Conservation (phyloP, 2,888 invertebrate species). For the Vesta saturnalis region DNA sequence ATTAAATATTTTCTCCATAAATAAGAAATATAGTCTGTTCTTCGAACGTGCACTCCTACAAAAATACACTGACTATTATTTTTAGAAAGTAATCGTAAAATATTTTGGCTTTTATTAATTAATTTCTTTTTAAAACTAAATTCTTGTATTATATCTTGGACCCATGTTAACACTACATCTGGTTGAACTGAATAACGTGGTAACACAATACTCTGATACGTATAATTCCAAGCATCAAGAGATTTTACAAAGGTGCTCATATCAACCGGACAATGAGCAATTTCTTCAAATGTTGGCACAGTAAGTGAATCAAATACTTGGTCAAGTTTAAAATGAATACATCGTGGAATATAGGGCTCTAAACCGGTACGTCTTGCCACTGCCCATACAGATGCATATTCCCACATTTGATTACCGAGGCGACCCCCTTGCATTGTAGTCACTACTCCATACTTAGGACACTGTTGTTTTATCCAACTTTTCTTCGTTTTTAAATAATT, state of each 20-base stretch:
- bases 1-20: conserved; percentile 64
- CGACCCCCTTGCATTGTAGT: conserved; percentile 62
- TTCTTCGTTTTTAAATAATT: conserved; percentile 58
- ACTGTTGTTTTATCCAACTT: conserved; percentile 55
- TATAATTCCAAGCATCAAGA: conserved; percentile 66
- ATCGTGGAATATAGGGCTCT: conserved; percentile 63
- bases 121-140: conserved; percentile 65
- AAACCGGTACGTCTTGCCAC: conserved; percentile 62
- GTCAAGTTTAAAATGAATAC: conserved; percentile 65
- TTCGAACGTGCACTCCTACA: conserved; percentile 67
- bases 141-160: conserved; percentile 67
- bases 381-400: conserved; percentile 65
- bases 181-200: conserved; percentile 66
- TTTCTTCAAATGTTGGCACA: conserved; percentile 67
- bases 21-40: conserved; percentile 68
- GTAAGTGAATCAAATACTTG: conserved; percentile 66
- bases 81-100: conserved; percentile 57
- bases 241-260: conserved; percentile 63
- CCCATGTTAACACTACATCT: conserved; percentile 66
- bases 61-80: conserved; percentile 55
- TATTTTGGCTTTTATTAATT: conserved; percentile 62
- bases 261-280: conserved; percentile 65
- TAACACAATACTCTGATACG: conserved; percentile 67
- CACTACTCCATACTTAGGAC: conserved; percentile 63
- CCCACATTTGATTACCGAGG: conserved; percentile 65